Evolutionary conservation across 2,113 vertebrate species (phyloP).

Genomic region (Ploceus nigricollis): DNA sequence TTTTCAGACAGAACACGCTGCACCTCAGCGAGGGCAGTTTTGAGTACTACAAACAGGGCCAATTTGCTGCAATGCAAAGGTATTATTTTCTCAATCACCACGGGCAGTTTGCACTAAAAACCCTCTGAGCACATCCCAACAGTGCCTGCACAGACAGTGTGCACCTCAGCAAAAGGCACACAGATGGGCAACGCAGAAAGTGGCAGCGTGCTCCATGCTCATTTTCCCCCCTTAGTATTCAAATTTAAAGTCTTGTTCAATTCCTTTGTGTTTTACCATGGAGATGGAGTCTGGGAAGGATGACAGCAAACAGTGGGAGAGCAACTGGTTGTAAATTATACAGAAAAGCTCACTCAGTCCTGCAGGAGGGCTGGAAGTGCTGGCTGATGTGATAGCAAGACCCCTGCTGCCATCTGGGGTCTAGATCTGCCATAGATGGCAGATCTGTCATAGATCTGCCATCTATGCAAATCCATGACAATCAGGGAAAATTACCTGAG

Average conservation of each 20-base stretch:
- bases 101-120: neutral
- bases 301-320: neutral
- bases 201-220: neutral
- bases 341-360: neutral
- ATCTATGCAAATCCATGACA: neutral
- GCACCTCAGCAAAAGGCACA: neutral
- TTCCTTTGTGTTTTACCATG: neutral
- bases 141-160: neutral
- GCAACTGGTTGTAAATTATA: neutral
- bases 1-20: neutral
- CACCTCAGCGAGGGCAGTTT: neutral
- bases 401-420: too few relatives aligned
- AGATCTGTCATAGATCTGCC: too few relatives aligned
- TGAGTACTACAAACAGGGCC: neutral
- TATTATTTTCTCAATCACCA: neutral
- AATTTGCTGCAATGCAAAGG: neutral
- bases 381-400: neutral
- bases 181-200: neutral
- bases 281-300: neutral
- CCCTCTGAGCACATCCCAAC: neutral
- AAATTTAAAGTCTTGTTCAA: neutral
- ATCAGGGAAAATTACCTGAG: neutral
- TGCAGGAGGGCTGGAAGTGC: neutral
- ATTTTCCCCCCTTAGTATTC: neutral
- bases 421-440: too few relatives aligned